These are phyloP conservation scores for Gymnodraco acuticeps DNA, from an alignment of 2,797 vertebrate genomes.

Conservation along the genomic window DNA sequence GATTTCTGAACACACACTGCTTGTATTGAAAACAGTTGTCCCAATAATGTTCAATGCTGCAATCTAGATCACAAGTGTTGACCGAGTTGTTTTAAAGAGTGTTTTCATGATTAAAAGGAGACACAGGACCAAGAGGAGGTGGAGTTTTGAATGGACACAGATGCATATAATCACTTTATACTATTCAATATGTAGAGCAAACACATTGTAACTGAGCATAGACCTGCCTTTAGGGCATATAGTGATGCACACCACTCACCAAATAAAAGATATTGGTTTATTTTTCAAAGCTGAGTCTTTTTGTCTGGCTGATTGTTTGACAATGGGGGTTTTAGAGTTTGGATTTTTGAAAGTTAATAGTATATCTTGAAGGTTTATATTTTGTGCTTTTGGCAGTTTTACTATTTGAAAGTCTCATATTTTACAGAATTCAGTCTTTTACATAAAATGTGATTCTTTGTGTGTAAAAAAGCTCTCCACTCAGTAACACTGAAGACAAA, in stretches of 20 bases:
- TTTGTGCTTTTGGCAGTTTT: not conserved
- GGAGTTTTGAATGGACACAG: constrained; percentile 51
- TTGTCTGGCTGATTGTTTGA: constrained; percentile 80
- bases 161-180: constrained; percentile 80
- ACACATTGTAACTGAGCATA: constrained; percentile 71
- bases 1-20: not conserved
- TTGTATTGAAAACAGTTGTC: not conserved
- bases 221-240: constrained; percentile 69
- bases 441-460: not conserved
- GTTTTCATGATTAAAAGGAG: constrained; percentile 18
- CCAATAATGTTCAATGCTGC: constrained; percentile 10
- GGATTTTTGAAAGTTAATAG: no score
- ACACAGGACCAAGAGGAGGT: constrained; percentile 8
- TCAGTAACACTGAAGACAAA: not conserved
- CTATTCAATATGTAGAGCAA: constrained; percentile 68
- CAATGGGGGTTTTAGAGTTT: not conserved
- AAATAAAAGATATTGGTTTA: constrained; percentile 83
- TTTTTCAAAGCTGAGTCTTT: constrained; percentile 86
- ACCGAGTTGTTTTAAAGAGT: constrained; percentile 19
- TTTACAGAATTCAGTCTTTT: not conserved
- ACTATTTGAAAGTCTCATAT: not conserved
- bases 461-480: not conserved
- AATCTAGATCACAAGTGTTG: constrained; percentile 3
- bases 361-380: not conserved
- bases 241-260: constrained; percentile 72